Conservation (phyloP, 2,888 invertebrate genomes). For the Cyaniris semiargus region DNA sequence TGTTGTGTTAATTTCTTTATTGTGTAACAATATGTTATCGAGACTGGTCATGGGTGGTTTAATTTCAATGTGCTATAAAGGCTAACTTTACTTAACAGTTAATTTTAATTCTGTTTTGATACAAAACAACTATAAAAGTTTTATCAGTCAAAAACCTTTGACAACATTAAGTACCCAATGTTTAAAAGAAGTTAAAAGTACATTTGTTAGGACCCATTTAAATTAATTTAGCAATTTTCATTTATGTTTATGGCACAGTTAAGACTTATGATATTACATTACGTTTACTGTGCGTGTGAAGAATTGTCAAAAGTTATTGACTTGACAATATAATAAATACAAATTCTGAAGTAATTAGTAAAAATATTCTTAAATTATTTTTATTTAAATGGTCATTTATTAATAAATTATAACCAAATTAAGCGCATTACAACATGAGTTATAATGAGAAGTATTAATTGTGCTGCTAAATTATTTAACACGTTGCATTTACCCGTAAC, state of each 20-base stretch:
- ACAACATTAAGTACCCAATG: neutral
- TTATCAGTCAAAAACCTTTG: conserved; percentile 8
- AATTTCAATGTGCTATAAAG: neutral
- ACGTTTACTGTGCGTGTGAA: neutral
- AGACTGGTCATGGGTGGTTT: neutral
- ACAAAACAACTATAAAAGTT: neutral
- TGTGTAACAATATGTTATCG: neutral
- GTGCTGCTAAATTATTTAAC: conserved; percentile 3
- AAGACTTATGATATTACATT: neutral
- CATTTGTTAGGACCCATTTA: neutral
- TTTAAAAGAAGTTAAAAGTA: neutral
- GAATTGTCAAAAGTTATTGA: neutral
- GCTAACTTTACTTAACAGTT: neutral
- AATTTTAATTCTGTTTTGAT: neutral
- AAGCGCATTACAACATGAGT: conserved; percentile 2
- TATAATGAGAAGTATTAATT: conserved; percentile 15
- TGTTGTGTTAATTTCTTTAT: neutral
- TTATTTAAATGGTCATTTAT: conserved; percentile 7
- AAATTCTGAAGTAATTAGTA: neutral
- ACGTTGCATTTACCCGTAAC: conserved; percentile 2
- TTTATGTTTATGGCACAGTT: neutral
- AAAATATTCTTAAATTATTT: neutral
- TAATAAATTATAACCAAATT: conserved; percentile 8
- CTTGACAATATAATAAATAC: neutral
- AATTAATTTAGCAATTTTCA: neutral